Base-by-base conservation (phyloP, 2,113 vertebrate genomes). In the Podocnemis expansa region DNA sequence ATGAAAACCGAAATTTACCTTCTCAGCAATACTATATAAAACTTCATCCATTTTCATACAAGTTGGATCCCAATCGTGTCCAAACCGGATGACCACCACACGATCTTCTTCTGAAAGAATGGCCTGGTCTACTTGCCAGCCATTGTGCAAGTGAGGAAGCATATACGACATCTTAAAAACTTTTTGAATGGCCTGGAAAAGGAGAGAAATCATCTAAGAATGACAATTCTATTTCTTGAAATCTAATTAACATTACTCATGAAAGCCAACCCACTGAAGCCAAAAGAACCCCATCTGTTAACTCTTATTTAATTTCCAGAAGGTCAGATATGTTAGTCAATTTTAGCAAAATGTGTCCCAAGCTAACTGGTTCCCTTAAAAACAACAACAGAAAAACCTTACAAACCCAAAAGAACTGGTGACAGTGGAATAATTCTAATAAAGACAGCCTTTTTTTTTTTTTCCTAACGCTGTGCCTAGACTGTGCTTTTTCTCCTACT, bases 31-130 rank as follows among this genome's bases (percentile, higher is more conserved):
- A 95, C 99, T 99, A 96, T 99, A 99, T 5, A 99, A 95, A 14
- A 99, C 99, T 70, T 99, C 99, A 78, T 99, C 99, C 99, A 99
- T 99, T 27, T 99, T 99, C 99, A 99, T 99, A 81, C 99, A 99
- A 0, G 99, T 99, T 1, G 99, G 99, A 96, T 99, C 99, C 99
- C 99, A 99, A 95, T 99, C 99, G 93, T 99, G 99, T 5, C 99
- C 99, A 34, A 99, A 99, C 25, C 99, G 98, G 89, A 99, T 99
- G 41, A 99, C 99, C 1, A 99, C 98, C 1, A 99, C 99, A 1
- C 99, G 98, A 97, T 99, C 99, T 95, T 99, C 99, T 83, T 99
- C 99, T 0, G 99, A 99, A 19, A 99, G 98, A 93, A 99, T 99
- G 96, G 99, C 99, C 97, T 99, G 99, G 96, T 99, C 99, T 9